phyloP scores from a whole-genome alignment of 2,888 invertebrate species.

The Cybosia mesomella region DNA sequence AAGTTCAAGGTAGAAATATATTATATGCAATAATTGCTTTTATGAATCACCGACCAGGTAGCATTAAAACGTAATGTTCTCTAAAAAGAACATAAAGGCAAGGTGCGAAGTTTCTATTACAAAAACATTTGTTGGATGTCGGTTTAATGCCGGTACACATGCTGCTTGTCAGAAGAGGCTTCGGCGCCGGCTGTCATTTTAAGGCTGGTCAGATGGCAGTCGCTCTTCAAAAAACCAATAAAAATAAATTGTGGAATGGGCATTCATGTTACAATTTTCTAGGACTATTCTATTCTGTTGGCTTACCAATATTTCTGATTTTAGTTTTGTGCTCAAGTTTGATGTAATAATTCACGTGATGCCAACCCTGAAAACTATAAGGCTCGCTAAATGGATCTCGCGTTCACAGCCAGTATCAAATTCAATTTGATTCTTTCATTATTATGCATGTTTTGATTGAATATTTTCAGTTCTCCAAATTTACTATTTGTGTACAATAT shows the following conservation, averaged over 20 bases:
- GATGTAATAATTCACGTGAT: neutral
- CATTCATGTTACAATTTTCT: too few relatives aligned
- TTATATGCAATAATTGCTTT: neutral
- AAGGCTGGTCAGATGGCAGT: too few relatives aligned
- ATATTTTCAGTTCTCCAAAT: conserved; percentile 36
- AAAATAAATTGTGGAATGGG: too few relatives aligned
- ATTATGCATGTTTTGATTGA: conserved; percentile 54
- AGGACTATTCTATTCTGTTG: too few relatives aligned
- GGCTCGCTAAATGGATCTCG: conserved; percentile 30
- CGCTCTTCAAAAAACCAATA: too few relatives aligned
- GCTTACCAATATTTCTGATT: too few relatives aligned
- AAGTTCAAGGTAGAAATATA: too few relatives aligned
- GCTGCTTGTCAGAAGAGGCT: neutral
- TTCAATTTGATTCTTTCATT: conserved; percentile 50
- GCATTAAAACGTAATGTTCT: neutral
- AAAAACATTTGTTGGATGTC: too few relatives aligned
- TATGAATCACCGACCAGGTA: neutral
- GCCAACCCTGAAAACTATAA: conserved; percentile 40
- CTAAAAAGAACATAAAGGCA: neutral
- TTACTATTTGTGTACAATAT: neutral
- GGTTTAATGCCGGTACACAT: too few relatives aligned
- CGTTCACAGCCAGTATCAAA: conserved; percentile 33
- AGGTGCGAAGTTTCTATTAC: neutral
- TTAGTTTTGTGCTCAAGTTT: neutral
- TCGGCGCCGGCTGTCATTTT: too few relatives aligned